Evolutionary conservation across 2,888 invertebrate species (phyloP), one percentile per base, ranked within the genome.

Genomic region (Lamellibrachia satsuma): DNA sequence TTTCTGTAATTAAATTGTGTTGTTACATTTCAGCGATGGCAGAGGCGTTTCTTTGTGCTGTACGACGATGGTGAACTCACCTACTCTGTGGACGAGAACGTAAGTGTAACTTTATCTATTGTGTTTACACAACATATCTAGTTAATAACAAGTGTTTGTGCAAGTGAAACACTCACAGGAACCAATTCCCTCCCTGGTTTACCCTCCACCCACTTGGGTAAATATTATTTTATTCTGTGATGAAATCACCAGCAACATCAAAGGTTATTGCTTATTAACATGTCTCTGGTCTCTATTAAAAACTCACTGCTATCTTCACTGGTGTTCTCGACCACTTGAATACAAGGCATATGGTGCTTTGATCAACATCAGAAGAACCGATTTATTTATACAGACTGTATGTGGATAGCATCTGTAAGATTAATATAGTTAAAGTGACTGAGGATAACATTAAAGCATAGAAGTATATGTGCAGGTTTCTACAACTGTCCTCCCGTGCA

Each of bases 1-100:
- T n/a, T 75, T 75, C 22, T 75, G 15, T 75, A 15, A 75, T 22
- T 4, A 75, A 11, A 4, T 15, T 75, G 22, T 75, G 15, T 75
- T 75, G 75, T 75, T 75, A 15, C n/a, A n/a, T 75, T 75, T 6
- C 98, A 99, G 99, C 98, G 99, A 97, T 99, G 99, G 99, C 99
- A 99, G 97, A 97, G 99, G 96, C 97, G 99, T 96, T 99, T 99
- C 98, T 99, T 99, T 97, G 98, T 99, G 92, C 97, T 99, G 93
- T 99, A 98, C 97, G 99, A 99, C 97, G 99, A 99, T 96, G 99
- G 99, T 93, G 99, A 99, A 97, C 97, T 99, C 94, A 99, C 98
- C 92, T 99, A 99, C 97, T 99, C 99, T 91, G 98, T 99, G 96
- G 99, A 99, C 97, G 99, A 99, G 97, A 99, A 99, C 97, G 99